A percentile compares a stretch with the other conserved stretches of the same genome.
phyloP scores from a whole-genome alignment of 2,797 vertebrate genomes.

The Hylomyscus alleni region DNA sequence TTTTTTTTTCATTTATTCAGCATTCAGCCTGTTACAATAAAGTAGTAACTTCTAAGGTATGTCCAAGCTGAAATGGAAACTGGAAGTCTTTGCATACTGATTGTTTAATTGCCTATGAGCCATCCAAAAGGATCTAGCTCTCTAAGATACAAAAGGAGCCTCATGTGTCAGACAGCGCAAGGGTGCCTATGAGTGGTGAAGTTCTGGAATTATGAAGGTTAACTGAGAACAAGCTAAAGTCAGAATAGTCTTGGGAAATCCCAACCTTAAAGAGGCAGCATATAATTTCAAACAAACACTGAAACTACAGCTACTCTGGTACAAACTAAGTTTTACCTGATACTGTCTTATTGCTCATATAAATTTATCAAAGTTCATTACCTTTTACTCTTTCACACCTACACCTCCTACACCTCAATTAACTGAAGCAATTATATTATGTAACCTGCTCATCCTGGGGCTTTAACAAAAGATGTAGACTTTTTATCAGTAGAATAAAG shows the following conservation, averaged over 20 bases:
- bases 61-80: conserved; percentile 14
- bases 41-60: conserved; percentile 21
- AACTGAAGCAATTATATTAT: conserved; percentile 83
- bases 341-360: conserved; percentile 76
- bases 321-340: conserved; percentile 72
- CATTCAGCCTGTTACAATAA: conserved; percentile 39
- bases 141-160: background rate
- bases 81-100: background rate
- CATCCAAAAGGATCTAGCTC: background rate
- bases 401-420: conserved; percentile 82
- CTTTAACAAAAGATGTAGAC: conserved; percentile 69
- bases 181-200: background rate
- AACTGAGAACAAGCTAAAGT: conserved; percentile 43
- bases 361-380: conserved; percentile 84
- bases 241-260: conserved; percentile 55
- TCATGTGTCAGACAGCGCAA: conserved; percentile 27
- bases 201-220: conserved; percentile 53
- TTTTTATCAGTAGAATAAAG: conserved; percentile 73
- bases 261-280: conserved; percentile 59
- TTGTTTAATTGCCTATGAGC: conserved; percentile 46
- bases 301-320: conserved; percentile 50
- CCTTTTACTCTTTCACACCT: conserved; percentile 83
- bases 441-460: conserved; percentile 78
- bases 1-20: conserved; percentile 25
- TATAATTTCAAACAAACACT: conserved; percentile 47